Conservation (phyloP, 2,113 vertebrate species). For the Podilymbus podiceps region DNA sequence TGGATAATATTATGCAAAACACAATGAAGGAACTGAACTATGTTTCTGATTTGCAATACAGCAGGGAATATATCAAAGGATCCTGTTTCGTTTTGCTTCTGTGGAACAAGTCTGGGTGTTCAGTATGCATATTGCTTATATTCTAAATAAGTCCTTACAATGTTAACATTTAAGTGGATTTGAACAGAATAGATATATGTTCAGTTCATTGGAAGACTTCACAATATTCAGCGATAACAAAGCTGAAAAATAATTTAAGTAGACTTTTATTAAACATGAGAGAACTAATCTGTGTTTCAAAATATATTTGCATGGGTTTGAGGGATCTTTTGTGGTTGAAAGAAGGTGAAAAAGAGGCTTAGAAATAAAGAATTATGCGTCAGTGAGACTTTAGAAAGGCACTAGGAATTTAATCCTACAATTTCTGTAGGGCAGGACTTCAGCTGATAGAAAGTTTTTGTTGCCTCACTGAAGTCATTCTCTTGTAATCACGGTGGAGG, state of each 20-base stretch:
- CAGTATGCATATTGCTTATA: not conserved
- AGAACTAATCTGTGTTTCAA: slow-evolving; percentile 21
- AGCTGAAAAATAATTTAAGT: slow-evolving; percentile 56
- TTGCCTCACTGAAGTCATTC: not conserved
- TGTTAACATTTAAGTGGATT: slow-evolving; percentile 33
- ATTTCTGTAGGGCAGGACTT: not conserved
- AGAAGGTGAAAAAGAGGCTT: slow-evolving; percentile 6
- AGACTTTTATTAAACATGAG: slow-evolving; percentile 34
- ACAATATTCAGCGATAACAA: slow-evolving; percentile 36
- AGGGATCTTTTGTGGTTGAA: not conserved
- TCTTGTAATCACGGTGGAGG: not conserved
- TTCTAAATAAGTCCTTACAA: slow-evolving; percentile 43
- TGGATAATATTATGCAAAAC: not conserved
- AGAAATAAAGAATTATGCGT: not conserved
- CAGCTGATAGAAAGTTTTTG: not conserved
- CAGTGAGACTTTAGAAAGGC: not conserved
- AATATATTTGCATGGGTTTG: slow-evolving; percentile 15
- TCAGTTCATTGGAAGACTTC: slow-evolving; percentile 36
- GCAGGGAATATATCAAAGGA: not conserved
- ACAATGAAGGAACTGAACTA: not conserved
- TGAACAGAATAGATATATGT: slow-evolving; percentile 45
- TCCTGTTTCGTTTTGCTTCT: not conserved
- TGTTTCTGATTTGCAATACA: not conserved
- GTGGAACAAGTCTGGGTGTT: slow-evolving; percentile 2
- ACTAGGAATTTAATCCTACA: not conserved